Evolutionary conservation across 2,113 vertebrate genomes (phyloP), one percentile per base, ranked within the genome.

Genomic region (Conger conger): DNA sequence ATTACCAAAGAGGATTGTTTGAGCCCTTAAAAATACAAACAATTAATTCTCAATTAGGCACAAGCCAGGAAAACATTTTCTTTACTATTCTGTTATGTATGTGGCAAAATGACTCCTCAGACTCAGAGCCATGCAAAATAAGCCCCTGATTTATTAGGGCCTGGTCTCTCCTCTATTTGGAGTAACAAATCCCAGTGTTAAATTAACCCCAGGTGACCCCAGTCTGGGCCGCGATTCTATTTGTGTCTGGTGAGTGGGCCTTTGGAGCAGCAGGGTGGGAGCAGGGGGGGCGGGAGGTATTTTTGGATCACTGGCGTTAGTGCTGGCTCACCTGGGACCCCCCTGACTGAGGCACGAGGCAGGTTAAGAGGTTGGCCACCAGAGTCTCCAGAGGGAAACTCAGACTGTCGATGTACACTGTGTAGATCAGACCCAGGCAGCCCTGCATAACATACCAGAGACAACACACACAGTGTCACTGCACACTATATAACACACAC

Each of bases 381-480:
- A 99, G 94, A 83, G 94, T 94, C 89, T 99, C 98, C 92, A 99
- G 93, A 38, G 98, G 95, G 87, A 97, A 96, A 84, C 90, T 96
- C 87, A 99, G 92, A 90, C 95, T 97, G 88, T 99, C 98, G 36
- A 98, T 96, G 86, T 99, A 95, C 37, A 98, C 97, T 0, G 98
- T 98, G 88, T 99, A 99, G 93, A 99, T 95, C 89, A 99, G 91
- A 83, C 98, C 98, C 88, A 99, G 96, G 92, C 98, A 99, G 84
- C 97, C 98, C 98, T 99, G 86, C 20, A 79, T 11, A 83, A 23
- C 1, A 89, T 54, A 91, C 86, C 91, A 2, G 18, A 45, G 77
- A 88, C 16, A 3, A 45, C 57, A 85, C 78, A 45, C 53, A 60
- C 80, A 78, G 30, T 13, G 79, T 45, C 37, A 8, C 57, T 50